Evolutionary conservation across 2,113 vertebrate genomes (phyloP).

Genomic region (Calyptomena viridis): DNA sequence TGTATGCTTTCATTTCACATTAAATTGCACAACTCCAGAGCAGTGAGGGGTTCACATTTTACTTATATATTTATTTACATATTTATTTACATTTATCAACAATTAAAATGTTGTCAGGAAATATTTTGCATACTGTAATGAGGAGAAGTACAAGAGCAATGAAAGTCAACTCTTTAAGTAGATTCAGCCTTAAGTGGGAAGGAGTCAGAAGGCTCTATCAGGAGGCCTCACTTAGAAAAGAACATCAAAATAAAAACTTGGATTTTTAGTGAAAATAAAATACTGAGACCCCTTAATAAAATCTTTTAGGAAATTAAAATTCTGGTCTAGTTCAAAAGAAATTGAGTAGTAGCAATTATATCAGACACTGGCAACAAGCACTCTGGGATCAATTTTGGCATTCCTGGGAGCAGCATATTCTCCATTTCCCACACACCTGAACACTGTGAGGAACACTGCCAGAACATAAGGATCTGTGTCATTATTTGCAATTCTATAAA

Average conservation of each 20-base stretch:
- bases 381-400: not conserved
- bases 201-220: not conserved
- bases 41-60: not conserved
- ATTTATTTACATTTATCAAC: not conserved
- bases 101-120: not conserved
- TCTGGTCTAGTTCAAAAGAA: not conserved
- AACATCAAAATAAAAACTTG: not conserved
- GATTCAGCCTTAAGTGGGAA: not conserved
- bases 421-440: not conserved
- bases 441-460: not conserved
- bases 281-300: not conserved
- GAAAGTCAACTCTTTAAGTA: not conserved
- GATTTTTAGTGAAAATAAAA: not conserved
- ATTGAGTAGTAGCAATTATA: not conserved
- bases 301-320: not conserved
- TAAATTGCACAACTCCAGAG: not conserved
- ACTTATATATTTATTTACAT: not conserved
- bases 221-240: not conserved
- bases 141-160: not conserved
- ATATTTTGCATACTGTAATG: not conserved
- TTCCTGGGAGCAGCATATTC: not conserved
- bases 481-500: constrained; percentile 57
- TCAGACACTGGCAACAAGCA: not conserved
- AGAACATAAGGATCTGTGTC: not conserved
- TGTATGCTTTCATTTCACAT: not conserved